These are phyloP conservation scores for Heptascelio sp. DNA, from an alignment of 2,888 invertebrate species.

Conservation along the genomic window DNA sequence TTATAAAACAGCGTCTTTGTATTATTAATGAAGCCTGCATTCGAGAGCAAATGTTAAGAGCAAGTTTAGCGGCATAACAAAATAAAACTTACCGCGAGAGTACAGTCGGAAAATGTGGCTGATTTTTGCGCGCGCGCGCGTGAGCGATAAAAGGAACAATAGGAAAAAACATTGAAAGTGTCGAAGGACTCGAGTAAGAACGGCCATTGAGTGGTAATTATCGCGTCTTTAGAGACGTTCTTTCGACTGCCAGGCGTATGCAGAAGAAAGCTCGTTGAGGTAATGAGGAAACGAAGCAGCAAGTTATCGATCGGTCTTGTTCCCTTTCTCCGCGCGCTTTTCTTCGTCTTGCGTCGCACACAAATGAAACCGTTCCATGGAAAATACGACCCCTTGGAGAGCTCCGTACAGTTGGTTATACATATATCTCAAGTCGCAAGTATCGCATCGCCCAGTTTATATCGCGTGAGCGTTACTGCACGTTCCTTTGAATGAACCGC, in stretches of 20 bases:
- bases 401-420: slow-evolving; percentile 54
- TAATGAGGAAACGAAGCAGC: slow-evolving; percentile 67
- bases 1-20: too few species aligned
- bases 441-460: slow-evolving; percentile 46
- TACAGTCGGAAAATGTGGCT: too few species aligned
- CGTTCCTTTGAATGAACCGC: slow-evolving; percentile 25
- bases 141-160: slow-evolving; percentile 33
- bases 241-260: slow-evolving; percentile 56
- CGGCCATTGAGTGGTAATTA: slow-evolving; percentile 63
- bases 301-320: slow-evolving; percentile 67
- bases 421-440: slow-evolving; percentile 51
- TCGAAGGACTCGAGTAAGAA: slow-evolving; percentile 56
- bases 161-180: slow-evolving; percentile 50
- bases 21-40: too few species aligned
- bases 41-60: too few species aligned
- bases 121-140: too few species aligned
- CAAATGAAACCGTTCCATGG: slow-evolving; percentile 67
- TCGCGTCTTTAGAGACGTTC: slow-evolving; percentile 61
- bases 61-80: too few species aligned
- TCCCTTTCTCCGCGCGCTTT: slow-evolving; percentile 61
- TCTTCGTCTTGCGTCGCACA: slow-evolving; percentile 59
- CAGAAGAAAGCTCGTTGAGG: slow-evolving; percentile 67
- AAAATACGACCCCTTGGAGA: slow-evolving; percentile 68
- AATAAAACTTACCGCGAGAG: too few species aligned
- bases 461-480: slow-evolving; percentile 35